Percentiles rank a stretch among this genome's conserved stretches.
Evolutionary conservation across 2,888 invertebrate genomes (phyloP).

Genomic region (Eupithecia insigniata): DNA sequence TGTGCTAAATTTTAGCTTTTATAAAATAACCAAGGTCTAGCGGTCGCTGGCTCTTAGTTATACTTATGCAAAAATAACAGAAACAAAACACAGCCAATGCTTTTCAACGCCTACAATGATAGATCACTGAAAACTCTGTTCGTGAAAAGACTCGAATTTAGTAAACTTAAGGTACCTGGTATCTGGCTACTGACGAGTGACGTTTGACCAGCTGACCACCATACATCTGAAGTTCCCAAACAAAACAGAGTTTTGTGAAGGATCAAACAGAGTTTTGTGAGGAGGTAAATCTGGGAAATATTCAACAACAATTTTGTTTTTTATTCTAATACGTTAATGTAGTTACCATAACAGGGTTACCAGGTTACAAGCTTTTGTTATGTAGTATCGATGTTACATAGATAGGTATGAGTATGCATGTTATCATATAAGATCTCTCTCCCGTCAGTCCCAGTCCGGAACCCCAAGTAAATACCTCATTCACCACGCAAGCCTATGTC

Average conservation of each 20-base stretch:
- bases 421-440: slow-evolving; percentile 1
- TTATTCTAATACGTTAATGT: neutral
- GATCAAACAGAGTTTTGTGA: neutral
- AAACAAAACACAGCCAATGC: neutral
- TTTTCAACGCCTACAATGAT: no score
- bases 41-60: no score
- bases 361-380: neutral
- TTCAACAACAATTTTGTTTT: no score
- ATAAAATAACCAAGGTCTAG: no score
- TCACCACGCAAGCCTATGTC: slow-evolving; percentile 18
- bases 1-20: neutral
- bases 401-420: neutral
- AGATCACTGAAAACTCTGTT: no score
- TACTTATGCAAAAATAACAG: neutral
- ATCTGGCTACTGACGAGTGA: no score
- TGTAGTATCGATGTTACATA: neutral
- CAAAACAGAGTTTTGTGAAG: neutral
- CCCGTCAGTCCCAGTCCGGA: slow-evolving; percentile 4
- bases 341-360: neutral
- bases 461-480: slow-evolving; percentile 42
- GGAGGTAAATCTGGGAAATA: neutral
- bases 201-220: no score
- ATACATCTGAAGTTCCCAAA: neutral
- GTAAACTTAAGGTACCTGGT: no score
- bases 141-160: no score